A percentile compares a stretch with the other conserved stretches of the same genome.
Evolutionary conservation across 2,113 vertebrate species (phyloP).

Genomic region (Microcebus murinus): DNA sequence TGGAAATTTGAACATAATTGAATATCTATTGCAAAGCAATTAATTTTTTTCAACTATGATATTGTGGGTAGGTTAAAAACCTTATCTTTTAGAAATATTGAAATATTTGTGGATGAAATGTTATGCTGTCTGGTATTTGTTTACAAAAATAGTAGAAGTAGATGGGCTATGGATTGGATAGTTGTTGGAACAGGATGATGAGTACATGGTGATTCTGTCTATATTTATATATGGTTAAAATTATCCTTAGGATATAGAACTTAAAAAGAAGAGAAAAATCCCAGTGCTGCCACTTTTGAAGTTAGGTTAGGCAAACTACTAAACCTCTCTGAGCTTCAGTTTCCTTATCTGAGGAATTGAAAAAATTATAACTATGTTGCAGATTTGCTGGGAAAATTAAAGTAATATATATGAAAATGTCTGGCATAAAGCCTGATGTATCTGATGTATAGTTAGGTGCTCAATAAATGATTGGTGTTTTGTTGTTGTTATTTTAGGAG

Average conservation of each 20-base stretch:
- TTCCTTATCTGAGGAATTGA: neutral
- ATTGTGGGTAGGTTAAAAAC: neutral
- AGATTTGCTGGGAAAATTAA: conserved; percentile 6
- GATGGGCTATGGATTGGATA: neutral
- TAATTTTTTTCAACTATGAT: neutral
- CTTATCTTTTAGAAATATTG: neutral
- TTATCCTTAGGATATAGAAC: conserved; percentile 7
- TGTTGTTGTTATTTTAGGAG: neutral
- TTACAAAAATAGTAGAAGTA: neutral
- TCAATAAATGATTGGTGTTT: neutral
- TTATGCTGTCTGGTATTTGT: neutral
- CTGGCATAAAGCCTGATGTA: neutral
- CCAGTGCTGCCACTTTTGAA: neutral
- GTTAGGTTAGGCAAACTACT: neutral
- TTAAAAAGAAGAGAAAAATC: neutral
- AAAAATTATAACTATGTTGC: neutral
- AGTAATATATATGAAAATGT: neutral
- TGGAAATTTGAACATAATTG: neutral
- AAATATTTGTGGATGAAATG: conserved; percentile 30
- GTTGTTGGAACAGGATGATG: neutral
- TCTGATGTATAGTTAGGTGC: neutral
- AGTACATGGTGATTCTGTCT: neutral
- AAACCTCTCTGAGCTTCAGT: neutral
- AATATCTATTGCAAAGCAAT: neutral
- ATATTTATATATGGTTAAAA: neutral